Evolutionary conservation across 2,888 invertebrate genomes (phyloP), one percentile per base, ranked within the genome.

Genomic region (Noctua janthina): DNA sequence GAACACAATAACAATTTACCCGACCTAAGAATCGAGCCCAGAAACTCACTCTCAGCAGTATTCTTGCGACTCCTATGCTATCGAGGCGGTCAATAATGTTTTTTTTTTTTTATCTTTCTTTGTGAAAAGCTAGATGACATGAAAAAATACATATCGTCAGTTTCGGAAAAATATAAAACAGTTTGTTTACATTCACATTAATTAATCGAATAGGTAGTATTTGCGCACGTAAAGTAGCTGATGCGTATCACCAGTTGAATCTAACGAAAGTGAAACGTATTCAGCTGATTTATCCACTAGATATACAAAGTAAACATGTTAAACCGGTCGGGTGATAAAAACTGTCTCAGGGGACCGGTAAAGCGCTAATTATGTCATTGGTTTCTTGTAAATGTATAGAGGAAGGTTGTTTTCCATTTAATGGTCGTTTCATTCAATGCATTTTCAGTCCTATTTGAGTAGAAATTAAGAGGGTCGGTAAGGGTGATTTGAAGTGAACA

Each of bases 311-410:
- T 29, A 23, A 78, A 67, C 78, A 66, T 70, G 62, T 73, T 46
- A 20, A 79, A 87, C 86, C 75, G 85, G 86, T 87, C 64, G 15
- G 1, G 23, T 78, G 17, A 79, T 76, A 87, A 87, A 81, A 87
- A 74, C 85, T 56, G 54, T 68, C 74, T 51, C 51, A 35, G 64
- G 7, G 23, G 68, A 75, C 87, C 72, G 78, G 79, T 84, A 74
- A 72, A 20, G 76, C 46, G 69, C 69, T 85, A 86, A 86, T 86
- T 86, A 84, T 86, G 81, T 81, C 81, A 86, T 87, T 74, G 62
- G 81, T 78, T 79, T 71, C 79, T 70, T 20, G 15, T 43, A 20
- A 46, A 8, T 64, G 49, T 51, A 35, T n/a, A 49, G 20, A 56
- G 11, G 35, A 29, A 13, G 46, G 17, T 59, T 23, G 7, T 82